Evolutionary conservation across 2,113 vertebrate species (phyloP).

Genomic region (Blennius ocellaris): DNA sequence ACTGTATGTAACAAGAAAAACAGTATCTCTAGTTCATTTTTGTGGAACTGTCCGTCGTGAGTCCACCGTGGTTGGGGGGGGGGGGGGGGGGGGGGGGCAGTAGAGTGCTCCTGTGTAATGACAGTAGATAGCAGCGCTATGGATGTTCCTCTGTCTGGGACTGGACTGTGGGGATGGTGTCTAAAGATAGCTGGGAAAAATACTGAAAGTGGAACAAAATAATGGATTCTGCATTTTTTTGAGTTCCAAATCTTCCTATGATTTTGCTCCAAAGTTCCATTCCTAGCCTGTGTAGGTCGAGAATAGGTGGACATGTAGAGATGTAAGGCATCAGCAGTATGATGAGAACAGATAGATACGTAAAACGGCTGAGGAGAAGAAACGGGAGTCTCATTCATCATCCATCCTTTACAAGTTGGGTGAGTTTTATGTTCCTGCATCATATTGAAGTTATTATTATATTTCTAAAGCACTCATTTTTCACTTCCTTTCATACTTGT

Average conservation of each 20-base stretch:
- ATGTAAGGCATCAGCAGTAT: no score
- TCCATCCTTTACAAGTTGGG: neutral
- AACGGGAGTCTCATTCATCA: neutral
- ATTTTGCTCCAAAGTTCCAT: constrained; percentile 18
- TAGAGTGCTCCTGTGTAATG: neutral
- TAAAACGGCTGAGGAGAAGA: no score
- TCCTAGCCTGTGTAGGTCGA: constrained; percentile 54
- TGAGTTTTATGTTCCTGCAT: constrained; percentile 28
- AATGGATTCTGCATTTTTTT: constrained; percentile 56
- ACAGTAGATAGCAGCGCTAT: neutral
- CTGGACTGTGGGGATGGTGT: constrained; percentile 1
- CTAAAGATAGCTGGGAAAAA: constrained; percentile 50
- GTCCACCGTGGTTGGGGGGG: no score
- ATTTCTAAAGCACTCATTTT: constrained; percentile 42
- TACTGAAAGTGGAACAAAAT: constrained; percentile 35
- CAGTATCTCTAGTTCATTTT: no score
- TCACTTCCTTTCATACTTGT: constrained; percentile 46
- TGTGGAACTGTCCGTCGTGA: no score
- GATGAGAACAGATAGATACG: no score
- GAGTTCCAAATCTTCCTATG: neutral
- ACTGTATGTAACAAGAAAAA: no score
- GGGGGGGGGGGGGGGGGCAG: no score
- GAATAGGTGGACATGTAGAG: no score
- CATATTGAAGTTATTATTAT: constrained; percentile 41
- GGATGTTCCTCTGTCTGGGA: neutral